Conservation (phyloP, 2,797 vertebrate genomes). For the Etheostoma perlongum region DNA sequence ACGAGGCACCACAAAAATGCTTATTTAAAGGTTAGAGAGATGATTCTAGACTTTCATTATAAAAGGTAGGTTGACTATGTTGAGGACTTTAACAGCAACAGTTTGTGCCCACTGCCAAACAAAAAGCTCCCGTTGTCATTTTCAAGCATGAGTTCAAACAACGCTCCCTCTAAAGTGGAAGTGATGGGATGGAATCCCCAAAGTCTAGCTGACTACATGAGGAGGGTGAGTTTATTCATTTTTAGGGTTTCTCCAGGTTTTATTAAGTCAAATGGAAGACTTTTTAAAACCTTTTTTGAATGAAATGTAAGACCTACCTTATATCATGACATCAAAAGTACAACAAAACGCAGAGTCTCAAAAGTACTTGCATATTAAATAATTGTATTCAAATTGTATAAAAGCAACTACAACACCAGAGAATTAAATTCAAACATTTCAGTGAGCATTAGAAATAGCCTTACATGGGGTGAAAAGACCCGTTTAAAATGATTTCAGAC, state of each 20-base stretch:
- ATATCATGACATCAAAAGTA: too few relatives aligned
- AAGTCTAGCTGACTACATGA: conserved; percentile 59
- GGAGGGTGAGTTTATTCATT: conserved; percentile 41
- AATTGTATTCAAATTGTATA: too few relatives aligned
- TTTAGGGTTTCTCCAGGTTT: neutral
- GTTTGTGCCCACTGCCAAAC: neutral
- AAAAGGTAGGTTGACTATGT: neutral
- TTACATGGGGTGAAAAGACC: too few relatives aligned
- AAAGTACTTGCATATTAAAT: too few relatives aligned
- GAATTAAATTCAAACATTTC: too few relatives aligned
- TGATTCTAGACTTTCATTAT: neutral
- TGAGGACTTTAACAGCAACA: neutral
- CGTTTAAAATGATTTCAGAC: too few relatives aligned
- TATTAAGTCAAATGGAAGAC: too few relatives aligned
- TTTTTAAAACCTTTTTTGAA: too few relatives aligned
- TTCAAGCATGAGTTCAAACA: conserved; percentile 46
- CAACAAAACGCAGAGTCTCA: too few relatives aligned
- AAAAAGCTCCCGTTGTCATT: neutral
- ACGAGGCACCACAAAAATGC: neutral
- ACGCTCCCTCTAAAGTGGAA: conserved; percentile 40
- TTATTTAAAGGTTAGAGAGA: neutral
- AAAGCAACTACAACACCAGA: too few relatives aligned
- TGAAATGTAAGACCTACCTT: too few relatives aligned
- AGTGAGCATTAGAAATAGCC: too few relatives aligned
- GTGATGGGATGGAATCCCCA: conserved; percentile 55